Evolutionary conservation across 2,113 vertebrate species (phyloP).

Genomic region (Meles meles): DNA sequence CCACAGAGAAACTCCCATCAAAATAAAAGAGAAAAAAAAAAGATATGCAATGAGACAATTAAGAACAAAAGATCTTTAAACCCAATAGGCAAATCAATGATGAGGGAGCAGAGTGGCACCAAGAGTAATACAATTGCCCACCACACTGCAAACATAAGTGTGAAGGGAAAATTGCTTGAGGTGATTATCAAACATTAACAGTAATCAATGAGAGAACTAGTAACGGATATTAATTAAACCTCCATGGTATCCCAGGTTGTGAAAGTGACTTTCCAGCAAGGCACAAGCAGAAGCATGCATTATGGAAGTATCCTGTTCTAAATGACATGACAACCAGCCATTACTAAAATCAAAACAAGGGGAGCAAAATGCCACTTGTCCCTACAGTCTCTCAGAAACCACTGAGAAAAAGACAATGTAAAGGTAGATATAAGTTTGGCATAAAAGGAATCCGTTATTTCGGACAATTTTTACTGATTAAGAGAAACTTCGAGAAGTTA

Average conservation of each 20-base stretch:
- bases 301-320: neutral
- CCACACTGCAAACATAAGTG: neutral
- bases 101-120: neutral
- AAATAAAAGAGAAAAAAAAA: constrained; percentile 40
- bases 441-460: neutral
- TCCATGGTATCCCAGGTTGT: neutral
- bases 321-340: neutral
- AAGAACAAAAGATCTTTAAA: constrained; percentile 33
- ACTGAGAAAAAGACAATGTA: neutral
- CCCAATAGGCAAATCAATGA: constrained; percentile 48
- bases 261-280: constrained; percentile 26
- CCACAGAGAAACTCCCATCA: neutral
- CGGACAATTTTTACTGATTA: neutral
- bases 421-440: neutral
- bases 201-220: constrained; percentile 42
- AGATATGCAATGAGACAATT: neutral
- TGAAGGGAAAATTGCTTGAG: constrained; percentile 28
- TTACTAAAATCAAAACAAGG: neutral
- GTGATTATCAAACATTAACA: constrained; percentile 49
- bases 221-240: constrained; percentile 55
- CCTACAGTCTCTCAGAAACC: neutral
- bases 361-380: neutral
- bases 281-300: neutral
- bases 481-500: neutral
- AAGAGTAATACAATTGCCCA: neutral